Evolutionary conservation across 2,888 invertebrate species (phyloP), one percentile per base, ranked within the genome.

Genomic region (Heliconius charithonia): DNA sequence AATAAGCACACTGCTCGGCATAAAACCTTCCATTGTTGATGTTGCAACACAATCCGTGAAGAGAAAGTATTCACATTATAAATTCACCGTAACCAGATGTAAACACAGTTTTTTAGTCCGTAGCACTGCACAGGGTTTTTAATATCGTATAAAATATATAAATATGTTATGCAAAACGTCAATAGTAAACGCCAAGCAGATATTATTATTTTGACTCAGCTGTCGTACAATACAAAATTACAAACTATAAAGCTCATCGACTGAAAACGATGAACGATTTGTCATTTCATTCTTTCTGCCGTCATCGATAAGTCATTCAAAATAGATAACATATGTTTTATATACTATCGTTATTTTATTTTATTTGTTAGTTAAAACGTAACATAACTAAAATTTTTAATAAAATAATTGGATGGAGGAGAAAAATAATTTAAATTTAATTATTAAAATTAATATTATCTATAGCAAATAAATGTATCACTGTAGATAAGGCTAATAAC

Each of bases 51-150:
- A 83, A 84, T 89, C 88, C 87, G 86, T 89, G 85, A 85, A 84
- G 85, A 89, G 90, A 91, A 91, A 91, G 89, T 89, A 85, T 88
- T 89, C 87, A 91, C 94, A 94, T 94, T 90, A 87, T 92, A 88
- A 82, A 78, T 81, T 83, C 85, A 87, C 88, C 85, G 82, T 83
- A 66, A 74, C 65, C n/a, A 65, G 22, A 51, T 73, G 62, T 29
- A 73, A 62, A 51, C 67, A 67, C 29, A 10, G 9, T 29, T 63
- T 51, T 29, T 59, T 62, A 29, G 19, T n/a, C 41, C 59, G 59
- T 41, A 56, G 59, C 62, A 78, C 73, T 67, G 67, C 27, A 27
- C 73, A 74, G 7, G 27, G 22, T 37, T 79, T 25, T 66, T 66
- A 51, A n/a, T 37, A 65, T 41, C 41, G 22, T 41, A 45, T 41